A percentile compares a stretch with the other conserved stretches of the same genome.
phyloP scores from a whole-genome alignment of 2,113 vertebrate species.

The Daubentonia madagascariensis region DNA sequence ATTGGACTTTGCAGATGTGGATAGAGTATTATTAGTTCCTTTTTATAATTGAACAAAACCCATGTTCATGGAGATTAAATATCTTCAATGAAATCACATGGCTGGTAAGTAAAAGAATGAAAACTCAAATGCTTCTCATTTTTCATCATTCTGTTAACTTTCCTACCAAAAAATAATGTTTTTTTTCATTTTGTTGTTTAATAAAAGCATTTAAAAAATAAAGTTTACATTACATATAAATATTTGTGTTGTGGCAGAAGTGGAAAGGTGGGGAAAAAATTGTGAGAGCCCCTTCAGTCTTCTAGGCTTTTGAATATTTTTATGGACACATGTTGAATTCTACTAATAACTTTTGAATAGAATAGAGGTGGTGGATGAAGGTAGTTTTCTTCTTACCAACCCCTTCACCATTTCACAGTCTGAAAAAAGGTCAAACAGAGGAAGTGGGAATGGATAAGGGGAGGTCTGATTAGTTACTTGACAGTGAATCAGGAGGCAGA shows the following conservation, averaged over 20 bases:
- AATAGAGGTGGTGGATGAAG: neutral
- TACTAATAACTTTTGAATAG: neutral
- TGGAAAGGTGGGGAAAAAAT: neutral
- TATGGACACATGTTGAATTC: neutral
- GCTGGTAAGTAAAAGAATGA: neutral
- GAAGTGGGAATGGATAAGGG: accelerated
- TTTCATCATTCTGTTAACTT: neutral
- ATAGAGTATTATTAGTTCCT: neutral
- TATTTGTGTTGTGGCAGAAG: neutral
- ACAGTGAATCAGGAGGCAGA: neutral
- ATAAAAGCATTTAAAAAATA: too few species aligned
- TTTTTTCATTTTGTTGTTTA: too few species aligned
- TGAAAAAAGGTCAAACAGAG: neutral
- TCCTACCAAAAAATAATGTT: neutral
- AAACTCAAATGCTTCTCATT: neutral
- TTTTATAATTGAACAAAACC: neutral
- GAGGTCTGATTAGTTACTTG: neutral
- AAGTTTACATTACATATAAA: neutral
- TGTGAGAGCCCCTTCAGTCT: neutral
- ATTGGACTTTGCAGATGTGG: neutral
- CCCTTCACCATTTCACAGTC: neutral
- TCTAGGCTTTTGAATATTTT: neutral
- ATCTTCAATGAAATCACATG: neutral
- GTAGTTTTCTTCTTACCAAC: neutral
- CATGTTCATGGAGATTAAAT: neutral